Base-by-base conservation (phyloP, 1,140 invertebrate species). In the Ceratosolen solmsi region DNA sequence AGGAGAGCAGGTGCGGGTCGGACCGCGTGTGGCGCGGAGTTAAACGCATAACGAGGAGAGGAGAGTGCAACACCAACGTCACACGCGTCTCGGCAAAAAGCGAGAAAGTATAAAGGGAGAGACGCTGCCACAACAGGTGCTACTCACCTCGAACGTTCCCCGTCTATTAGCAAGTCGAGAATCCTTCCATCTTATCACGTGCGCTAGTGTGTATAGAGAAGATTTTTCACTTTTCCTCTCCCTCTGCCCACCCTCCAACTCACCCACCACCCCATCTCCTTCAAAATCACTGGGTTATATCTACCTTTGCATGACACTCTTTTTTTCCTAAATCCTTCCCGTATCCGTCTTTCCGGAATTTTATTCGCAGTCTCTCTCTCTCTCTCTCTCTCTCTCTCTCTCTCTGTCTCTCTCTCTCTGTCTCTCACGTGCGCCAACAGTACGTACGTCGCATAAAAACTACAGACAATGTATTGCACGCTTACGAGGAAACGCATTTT, bases 51-150 rank as follows among this genome's bases (percentile, higher is more conserved):
- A 49, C 20, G 38, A 13, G 25, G 41, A 72, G 38, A 72, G 9
- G 38, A 49, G 41, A n/a, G 27, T 15, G 58, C 58, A 63, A 63
- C 25, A 20, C n/a, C 3, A 30, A 27, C n/a, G 9, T 46, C 41
- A n/a, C n/a, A n/a, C n/a, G n/a, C n/a, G n/a, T n/a, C n/a, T n/a
- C n/a, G 72, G 36, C 49, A 56, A 51, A 56, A 51, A 54, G 54
- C 38, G 33, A 38, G 73, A n/a, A 20, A n/a, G 68, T 0, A 20
- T 4, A 63, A 20, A 30, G 22, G 8, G n/a, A 46, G 38, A 70
- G 38, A 20, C 15, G 60, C 9, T 7, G 27, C 38, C 25, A 77
- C 74, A 63, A 77, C 74, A 77, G 74, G 74, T 77, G 74, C 58
- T 77, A 25, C 51, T 54, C 41, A 20, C 30, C n/a, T n/a, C 54